These are phyloP conservation scores for Philereme transversata DNA, from an alignment of 2,888 invertebrate species.

Conservation along the genomic window DNA sequence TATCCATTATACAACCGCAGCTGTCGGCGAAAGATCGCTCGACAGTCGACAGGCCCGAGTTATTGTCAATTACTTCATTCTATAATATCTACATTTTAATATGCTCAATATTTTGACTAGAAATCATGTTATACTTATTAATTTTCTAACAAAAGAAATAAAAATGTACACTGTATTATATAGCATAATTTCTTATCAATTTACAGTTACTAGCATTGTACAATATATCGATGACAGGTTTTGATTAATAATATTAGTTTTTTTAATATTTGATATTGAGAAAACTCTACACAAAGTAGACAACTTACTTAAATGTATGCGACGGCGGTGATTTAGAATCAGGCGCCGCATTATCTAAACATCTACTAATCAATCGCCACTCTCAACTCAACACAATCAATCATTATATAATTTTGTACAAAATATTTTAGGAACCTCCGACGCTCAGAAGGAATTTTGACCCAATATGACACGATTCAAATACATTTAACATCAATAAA, in stretches of 20 bases:
- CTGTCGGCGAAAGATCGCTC: constrained; percentile 39
- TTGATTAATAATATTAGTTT: constrained; percentile 47
- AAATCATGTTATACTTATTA: constrained; percentile 81
- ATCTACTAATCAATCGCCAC: constrained; percentile 35
- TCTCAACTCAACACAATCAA: constrained; percentile 30
- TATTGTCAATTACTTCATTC: constrained; percentile 82
- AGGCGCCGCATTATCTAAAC: constrained; percentile 42
- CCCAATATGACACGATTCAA: constrained; percentile 46
- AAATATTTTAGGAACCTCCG: constrained; percentile 58
- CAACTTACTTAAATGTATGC: constrained; percentile 45
- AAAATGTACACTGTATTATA: constrained; percentile 75
- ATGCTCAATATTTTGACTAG: constrained; percentile 84
- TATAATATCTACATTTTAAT: constrained; percentile 80
- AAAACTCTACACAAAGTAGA: constrained; percentile 55
- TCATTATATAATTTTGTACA: constrained; percentile 44
- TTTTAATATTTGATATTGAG: constrained; percentile 51
- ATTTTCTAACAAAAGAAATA: constrained; percentile 79
- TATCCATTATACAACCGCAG: constrained; percentile 65
- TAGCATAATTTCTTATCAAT: constrained; percentile 78
- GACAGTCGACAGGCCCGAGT: constrained; percentile 70
- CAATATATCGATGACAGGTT: constrained; percentile 77
- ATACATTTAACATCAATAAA: constrained; percentile 46
- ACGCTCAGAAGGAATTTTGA: constrained; percentile 53
- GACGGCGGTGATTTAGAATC: constrained; percentile 46
- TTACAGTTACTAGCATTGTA: constrained; percentile 80